Percentiles rank a stretch among this genome's conserved stretches.
Conservation (phyloP, 2,797 vertebrate genomes). For the Eurystomus glaucurus region DNA sequence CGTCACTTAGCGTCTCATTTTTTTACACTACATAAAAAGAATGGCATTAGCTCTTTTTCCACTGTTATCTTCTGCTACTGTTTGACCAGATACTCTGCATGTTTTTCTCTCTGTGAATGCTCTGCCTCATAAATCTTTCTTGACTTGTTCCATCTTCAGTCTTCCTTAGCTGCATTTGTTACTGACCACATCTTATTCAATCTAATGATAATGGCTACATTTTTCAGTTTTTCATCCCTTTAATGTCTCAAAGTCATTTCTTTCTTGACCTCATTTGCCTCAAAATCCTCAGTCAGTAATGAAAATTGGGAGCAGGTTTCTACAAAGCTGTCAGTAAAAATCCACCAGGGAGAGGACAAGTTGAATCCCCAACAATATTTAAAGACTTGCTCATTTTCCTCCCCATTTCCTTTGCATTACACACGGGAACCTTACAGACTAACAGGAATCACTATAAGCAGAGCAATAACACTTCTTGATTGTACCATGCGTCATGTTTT, state of each 20-base stretch:
- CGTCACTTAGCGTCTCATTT: background rate
- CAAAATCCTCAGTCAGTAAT: conserved; percentile 35
- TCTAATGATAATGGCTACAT: conserved; percentile 36
- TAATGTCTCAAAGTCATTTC: background rate
- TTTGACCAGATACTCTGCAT: background rate
- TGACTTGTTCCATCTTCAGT: conserved; percentile 34
- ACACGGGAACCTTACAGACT: conserved; percentile 19
- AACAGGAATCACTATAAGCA: conserved; percentile 33
- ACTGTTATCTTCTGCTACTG: background rate
- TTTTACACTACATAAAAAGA: background rate
- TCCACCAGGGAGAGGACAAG: conserved; percentile 8
- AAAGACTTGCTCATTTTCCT: conserved; percentile 65
- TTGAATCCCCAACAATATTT: conserved; percentile 40
- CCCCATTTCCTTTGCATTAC: conserved; percentile 59
- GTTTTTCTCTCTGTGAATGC: background rate
- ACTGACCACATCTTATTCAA: conserved; percentile 18
- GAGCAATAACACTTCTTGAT: conserved; percentile 35
- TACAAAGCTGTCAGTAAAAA: background rate
- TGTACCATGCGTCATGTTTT: conserved; percentile 15
- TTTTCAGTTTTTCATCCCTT: conserved; percentile 37
- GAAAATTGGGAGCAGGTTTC: background rate
- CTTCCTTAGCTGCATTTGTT: conserved; percentile 46
- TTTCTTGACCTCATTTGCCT: conserved; percentile 36
- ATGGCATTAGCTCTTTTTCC: background rate
- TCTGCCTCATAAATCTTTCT: conserved; percentile 40